Evolutionary conservation across 53 echinoderm and acorn worm genomes (phyloP), one percentile per base, ranked within the genome.

Genomic region (Arbacia lixula): DNA sequence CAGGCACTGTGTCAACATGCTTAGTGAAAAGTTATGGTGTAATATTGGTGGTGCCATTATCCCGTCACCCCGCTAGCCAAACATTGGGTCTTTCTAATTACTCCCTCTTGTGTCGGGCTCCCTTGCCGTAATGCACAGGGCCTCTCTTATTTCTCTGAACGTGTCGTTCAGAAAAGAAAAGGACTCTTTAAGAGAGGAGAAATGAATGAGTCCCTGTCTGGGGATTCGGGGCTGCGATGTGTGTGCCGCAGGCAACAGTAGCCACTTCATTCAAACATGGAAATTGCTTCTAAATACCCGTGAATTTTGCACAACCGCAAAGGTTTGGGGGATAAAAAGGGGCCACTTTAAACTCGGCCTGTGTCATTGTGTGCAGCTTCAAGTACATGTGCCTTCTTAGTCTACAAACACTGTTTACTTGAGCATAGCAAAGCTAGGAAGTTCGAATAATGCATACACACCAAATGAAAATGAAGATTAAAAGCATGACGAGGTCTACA

Each of bases 221-320:
- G n/a, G 14, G 49, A 14, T 14, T 46, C 49, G 9, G 8, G 8
- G 14, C 49, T 46, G 49, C 14, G 49, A 10, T 10, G 14, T 46
- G 49, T 8, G 43, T 46, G 74, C 74, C 74, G 19, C 19, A 5
- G 74, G 74, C 74, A 3, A 74, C 74, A 74, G 74, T 74, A 74
- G 74, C 74, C 53, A 74, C 50, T 74, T 74, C 74, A 74, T 74
- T 74, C 28, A 74, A 74, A 74, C 74, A 74, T 74, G 74, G 74
- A 74, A 74, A 74, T 74, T 74, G 74, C 53, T 74, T 74, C 74
- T 74, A 74, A 74, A 74, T 74, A 74, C 50, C 74, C 74, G 74
- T 74, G 74, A 74, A 74, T 74, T 74, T 74, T 33, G 52, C 51
- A 74, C 74, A 74, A 74, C 74, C 53, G 74, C 74, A 74, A 53